A percentile compares a stretch with the other conserved stretches of the same genome.
These are phyloP conservation scores for Sitta europaea DNA, from an alignment of 2,113 vertebrate genomes.

Conservation along the genomic window DNA sequence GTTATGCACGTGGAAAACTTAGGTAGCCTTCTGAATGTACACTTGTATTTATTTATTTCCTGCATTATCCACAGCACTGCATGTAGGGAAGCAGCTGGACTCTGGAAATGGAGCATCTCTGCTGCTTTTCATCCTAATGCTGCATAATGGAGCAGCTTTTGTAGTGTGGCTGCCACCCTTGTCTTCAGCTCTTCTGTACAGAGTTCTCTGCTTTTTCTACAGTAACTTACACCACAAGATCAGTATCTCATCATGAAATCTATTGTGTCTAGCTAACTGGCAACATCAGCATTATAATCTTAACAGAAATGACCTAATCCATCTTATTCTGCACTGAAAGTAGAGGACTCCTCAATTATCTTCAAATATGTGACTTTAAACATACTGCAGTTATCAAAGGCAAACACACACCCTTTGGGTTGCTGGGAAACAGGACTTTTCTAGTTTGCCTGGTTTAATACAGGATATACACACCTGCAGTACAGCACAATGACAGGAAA, in stretches of 20 bases:
- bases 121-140: not conserved
- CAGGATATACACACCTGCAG: slow-evolving; percentile 40
- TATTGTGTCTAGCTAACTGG: not conserved
- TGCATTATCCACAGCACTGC: not conserved
- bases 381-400: not conserved
- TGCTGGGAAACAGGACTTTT: not conserved
- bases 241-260: not conserved
- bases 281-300: not conserved
- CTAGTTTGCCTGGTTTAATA: not conserved
- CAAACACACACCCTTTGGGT: not conserved
- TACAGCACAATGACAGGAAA: slow-evolving; percentile 33
- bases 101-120: not conserved
- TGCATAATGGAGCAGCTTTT: not conserved
- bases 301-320: not conserved
- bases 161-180: not conserved
- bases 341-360: not conserved
- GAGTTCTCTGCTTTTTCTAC: not conserved
- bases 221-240: not conserved
- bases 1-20: not conserved
- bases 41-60: not conserved
- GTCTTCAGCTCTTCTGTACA: not conserved
- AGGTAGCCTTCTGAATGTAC: not conserved
- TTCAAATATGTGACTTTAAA: not conserved
- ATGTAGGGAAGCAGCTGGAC: not conserved
- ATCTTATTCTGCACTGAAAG: not conserved